These are phyloP conservation scores for Bombyx mandarina DNA, from an alignment of 1,140 invertebrate species.

Conservation along the genomic window DNA sequence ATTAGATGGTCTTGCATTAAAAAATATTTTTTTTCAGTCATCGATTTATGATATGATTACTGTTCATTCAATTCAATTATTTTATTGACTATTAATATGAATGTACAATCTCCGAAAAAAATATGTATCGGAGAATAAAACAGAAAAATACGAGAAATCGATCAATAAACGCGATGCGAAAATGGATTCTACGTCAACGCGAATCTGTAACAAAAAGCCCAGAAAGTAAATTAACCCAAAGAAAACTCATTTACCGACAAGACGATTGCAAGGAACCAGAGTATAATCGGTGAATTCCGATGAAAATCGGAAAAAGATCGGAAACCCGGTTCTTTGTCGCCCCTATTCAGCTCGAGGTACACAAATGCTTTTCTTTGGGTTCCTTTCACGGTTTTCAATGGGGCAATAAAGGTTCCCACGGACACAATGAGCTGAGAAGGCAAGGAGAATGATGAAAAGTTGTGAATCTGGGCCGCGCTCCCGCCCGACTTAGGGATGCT, in stretches of 20 bases:
- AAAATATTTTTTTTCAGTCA: no score
- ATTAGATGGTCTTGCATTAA: no score
- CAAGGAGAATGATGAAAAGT: conserved; percentile 63
- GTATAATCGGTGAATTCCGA: conserved; percentile 53
- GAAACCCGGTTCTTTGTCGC: conserved; percentile 26
- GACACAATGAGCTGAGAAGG: conserved; percentile 62
- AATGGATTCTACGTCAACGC: conserved; percentile 28
- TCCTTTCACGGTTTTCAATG: conserved; percentile 61
- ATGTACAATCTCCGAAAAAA: no score
- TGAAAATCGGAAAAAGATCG: conserved; percentile 18
- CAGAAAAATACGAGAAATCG: not conserved
- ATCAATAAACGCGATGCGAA: not conserved
- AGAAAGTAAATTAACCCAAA: conserved; percentile 64
- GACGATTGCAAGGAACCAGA: conserved; percentile 44
- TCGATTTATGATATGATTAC: no score
- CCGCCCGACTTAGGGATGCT: conserved; percentile 41
- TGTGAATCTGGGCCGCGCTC: conserved; percentile 62
- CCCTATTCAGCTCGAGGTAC: conserved; percentile 1
- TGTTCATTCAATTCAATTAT: no score
- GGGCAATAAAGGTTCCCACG: conserved; percentile 67
- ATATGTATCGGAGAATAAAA: no score
- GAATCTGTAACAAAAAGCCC: conserved; percentile 37
- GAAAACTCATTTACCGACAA: conserved; percentile 65
- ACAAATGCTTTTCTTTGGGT: conserved; percentile 53
- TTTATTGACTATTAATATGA: no score